phyloP scores from a whole-genome alignment of 2,113 vertebrate species.

The Nibea albiflora region DNA sequence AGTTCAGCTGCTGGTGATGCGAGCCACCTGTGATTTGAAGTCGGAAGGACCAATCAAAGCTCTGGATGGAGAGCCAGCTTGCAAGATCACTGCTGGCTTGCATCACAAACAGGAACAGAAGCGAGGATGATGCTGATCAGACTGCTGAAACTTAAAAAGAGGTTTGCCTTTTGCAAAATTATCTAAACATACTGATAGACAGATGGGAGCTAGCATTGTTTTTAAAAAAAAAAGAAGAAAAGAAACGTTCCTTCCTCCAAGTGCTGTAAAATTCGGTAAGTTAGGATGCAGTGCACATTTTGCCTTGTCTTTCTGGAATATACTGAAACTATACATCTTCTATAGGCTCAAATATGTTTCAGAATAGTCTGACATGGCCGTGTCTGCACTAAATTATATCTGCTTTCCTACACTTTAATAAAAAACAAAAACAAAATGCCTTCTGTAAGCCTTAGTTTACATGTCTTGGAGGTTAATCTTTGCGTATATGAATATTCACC shows the following conservation, averaged over 20 bases:
- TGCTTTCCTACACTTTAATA: not conserved
- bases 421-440: not conserved
- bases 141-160: slow-evolving; percentile 18
- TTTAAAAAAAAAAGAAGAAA: not conserved
- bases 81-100: slow-evolving; percentile 11
- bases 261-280: not conserved
- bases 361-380: no score
- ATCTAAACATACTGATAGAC: slow-evolving; percentile 1
- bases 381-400: not conserved
- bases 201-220: slow-evolving; percentile 23
- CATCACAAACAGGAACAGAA: slow-evolving; percentile 2
- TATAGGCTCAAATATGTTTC: not conserved
- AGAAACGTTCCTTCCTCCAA: not conserved
- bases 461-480: not conserved
- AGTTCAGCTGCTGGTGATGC: not conserved
- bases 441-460: not conserved
- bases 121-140: slow-evolving; percentile 10
- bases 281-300: not conserved
- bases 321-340: not conserved
- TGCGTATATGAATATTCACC: not conserved
- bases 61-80: slow-evolving; percentile 14
- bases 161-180: not conserved
- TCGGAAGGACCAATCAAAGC: not conserved
- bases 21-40: slow-evolving; percentile 16
- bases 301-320: no score